Evolutionary conservation across 35 echinoderm and acorn worm genomes (phyloP), one percentile per base, ranked within the genome.

Genomic region (Hemicentrotus pulcherrimus): DNA sequence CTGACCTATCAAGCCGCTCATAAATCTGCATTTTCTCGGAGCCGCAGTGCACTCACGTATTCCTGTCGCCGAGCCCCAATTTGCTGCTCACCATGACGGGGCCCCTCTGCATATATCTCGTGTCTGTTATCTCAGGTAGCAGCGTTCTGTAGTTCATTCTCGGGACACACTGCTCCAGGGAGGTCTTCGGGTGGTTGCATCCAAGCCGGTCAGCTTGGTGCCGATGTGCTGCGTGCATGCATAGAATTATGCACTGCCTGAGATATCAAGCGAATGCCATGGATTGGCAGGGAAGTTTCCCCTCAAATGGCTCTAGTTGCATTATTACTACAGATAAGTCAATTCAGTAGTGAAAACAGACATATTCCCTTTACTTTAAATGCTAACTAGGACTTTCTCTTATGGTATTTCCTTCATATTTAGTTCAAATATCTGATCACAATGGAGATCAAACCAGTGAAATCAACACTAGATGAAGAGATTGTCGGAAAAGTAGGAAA

Each of bases 61-160:
- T 22, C 65, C 52, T 59, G 52, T 78, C 19, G 65, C 19, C 65
- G 65, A 78, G 65, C 65, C 65, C 65, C 65, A 78, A 78, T 78
- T 78, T 78, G 65, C 65, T 78, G 65, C 65, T 90, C 88, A 90
- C 88, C 88, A 41, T 33, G 31, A 7, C 2, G 7, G 88, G 88
- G 32, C 32, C 88, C 88, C 46, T 24, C 88, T 9, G 12, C 46
- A 33, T 47, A 47, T 47, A 90, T 90, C 88, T 90, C 19, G 88
- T 90, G 15, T 90, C 32, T 90, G 88, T 90, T 90, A 90, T 90
- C 88, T 90, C 88, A 90, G 88, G 88, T 90, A 78, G 88, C 88
- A 47, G 88, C 32, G 19, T 33, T 45, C 88, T 33, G 31, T 16
- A 28, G 88, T 32, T 90, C 88, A 47, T 78, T 78, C 28, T 78